Percentiles rank a stretch among this genome's conserved stretches.
phyloP scores from a whole-genome alignment of 2,888 invertebrate species.

The Cyaniris semiargus region DNA sequence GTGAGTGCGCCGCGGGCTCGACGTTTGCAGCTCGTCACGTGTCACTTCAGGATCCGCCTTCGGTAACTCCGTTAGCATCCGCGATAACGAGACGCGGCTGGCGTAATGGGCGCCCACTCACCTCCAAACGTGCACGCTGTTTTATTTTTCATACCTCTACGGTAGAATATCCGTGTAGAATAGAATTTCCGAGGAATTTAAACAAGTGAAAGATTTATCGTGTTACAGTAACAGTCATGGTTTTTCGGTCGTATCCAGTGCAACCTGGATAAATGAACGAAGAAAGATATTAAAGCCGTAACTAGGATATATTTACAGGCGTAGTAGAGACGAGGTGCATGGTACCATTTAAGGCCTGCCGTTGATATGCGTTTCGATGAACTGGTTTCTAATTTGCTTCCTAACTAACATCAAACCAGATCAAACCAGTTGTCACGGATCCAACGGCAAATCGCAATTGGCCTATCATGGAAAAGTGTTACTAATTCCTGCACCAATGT shows the following conservation, averaged over 20 bases:
- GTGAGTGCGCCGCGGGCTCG: constrained; percentile 38
- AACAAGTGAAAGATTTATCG: background rate
- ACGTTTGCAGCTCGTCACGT: constrained; percentile 51
- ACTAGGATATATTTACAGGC: too few species aligned
- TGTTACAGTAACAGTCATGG: background rate
- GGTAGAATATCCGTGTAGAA: background rate
- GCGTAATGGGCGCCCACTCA: constrained; percentile 53
- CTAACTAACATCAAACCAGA: too few species aligned
- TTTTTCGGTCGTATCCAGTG: background rate
- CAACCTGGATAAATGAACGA: too few species aligned
- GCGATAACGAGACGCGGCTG: constrained; percentile 50
- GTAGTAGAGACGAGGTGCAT: too few species aligned
- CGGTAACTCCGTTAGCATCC: constrained; percentile 48
- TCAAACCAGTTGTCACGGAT: too few species aligned
- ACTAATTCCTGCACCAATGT: too few species aligned
- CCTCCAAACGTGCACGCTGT: constrained; percentile 49
- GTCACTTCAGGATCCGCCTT: constrained; percentile 52
- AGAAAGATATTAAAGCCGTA: too few species aligned
- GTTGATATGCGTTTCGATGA: too few species aligned
- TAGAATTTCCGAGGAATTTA: background rate
- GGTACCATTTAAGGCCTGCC: too few species aligned
- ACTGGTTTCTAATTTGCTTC: too few species aligned
- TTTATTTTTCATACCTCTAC: constrained; percentile 62
- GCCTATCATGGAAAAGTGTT: too few species aligned
- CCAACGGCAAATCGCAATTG: too few species aligned